Base-by-base conservation (phyloP, 2,797 vertebrate genomes). In the Gephyroberyx darwinii region DNA sequence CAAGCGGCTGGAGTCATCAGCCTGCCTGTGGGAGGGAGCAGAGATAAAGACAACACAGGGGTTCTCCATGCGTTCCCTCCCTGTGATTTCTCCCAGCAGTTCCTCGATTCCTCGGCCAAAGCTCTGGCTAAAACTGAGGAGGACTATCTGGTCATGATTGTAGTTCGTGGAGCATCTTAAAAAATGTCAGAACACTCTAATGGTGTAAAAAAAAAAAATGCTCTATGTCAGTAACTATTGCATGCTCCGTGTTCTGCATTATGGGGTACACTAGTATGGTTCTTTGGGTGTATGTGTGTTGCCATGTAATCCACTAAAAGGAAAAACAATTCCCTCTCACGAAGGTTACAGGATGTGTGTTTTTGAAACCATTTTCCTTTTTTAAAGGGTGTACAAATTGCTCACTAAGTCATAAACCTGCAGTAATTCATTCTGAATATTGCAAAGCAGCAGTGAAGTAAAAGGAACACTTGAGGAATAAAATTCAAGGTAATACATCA, bases 71-170 rank as follows among this genome's bases (percentile, higher is more conserved):
- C 98, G 87, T 99, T 99, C 79, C 98, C 98, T 13, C 98, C 98
- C 77, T 99, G 98, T 89, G 97, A 98, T 93, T 99, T 99, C 96
- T 99, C 98, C 88, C 97, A 99, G 93, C 97, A 98, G 93, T 99
- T 99, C 93, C 94, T 99, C 93, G 97, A 99, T 97, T 96, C 96
- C 86, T 96, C 97, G 86, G 97, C 98, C 90, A 98, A 98, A 95
- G 95, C 96, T 77, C 89, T 99, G 94, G 96, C 96, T 94, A 98
- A 98, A 96, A 98, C 97, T 80, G 97, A 99, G 92, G 98, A 99
- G 88, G 98, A 99, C 96, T 99, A 96, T 93, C 93, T 99, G 93
- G 96, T 99, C 89, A 99, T 99, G 97, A 95, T 99, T 94, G 98
- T 99, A 91, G 98, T 99, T 77, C 96, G 98, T 66, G 98, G 98